Percentiles rank a stretch among this genome's conserved stretches.
These are phyloP conservation scores for Sesamia nonagrioides DNA, from an alignment of 1,140 invertebrate genomes.

Conservation along the genomic window DNA sequence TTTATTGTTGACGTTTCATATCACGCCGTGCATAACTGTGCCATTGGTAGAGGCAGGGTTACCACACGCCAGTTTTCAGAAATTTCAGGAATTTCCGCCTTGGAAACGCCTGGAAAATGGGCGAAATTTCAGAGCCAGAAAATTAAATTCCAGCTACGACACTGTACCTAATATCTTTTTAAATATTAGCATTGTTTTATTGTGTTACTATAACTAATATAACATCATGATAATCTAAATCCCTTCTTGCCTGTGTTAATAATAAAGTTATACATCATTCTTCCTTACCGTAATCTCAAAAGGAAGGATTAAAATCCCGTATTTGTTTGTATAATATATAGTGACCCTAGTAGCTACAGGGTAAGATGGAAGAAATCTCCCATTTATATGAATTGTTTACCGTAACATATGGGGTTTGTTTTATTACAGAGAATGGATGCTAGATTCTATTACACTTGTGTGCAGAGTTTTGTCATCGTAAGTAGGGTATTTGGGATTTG, in stretches of 20 bases:
- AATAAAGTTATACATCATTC: too few species aligned
- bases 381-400: slow-evolving; percentile 42
- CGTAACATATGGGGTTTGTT: slow-evolving; percentile 30
- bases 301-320: too few species aligned
- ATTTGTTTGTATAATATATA: too few species aligned
- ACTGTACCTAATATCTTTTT: not conserved
- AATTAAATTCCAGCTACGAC: too few species aligned
- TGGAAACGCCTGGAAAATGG: too few species aligned
- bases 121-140: not conserved
- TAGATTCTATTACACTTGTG: slow-evolving; percentile 15
- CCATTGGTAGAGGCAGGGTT: not conserved
- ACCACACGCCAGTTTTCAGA: not conserved
- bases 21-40: not conserved
- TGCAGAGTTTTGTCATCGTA: not conserved
- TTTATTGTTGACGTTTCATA: slow-evolving; percentile 13
- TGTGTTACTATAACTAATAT: too few species aligned
- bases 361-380: not conserved
- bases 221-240: too few species aligned
- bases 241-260: too few species aligned
- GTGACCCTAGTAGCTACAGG: slow-evolving; percentile 5
- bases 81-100: not conserved
- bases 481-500: not conserved
- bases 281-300: too few species aligned
- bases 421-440: slow-evolving; percentile 26
- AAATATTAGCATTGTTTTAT: not conserved